Base-by-base conservation (phyloP, 2,888 invertebrate genomes). In the Rhyacophila evoluta region DNA sequence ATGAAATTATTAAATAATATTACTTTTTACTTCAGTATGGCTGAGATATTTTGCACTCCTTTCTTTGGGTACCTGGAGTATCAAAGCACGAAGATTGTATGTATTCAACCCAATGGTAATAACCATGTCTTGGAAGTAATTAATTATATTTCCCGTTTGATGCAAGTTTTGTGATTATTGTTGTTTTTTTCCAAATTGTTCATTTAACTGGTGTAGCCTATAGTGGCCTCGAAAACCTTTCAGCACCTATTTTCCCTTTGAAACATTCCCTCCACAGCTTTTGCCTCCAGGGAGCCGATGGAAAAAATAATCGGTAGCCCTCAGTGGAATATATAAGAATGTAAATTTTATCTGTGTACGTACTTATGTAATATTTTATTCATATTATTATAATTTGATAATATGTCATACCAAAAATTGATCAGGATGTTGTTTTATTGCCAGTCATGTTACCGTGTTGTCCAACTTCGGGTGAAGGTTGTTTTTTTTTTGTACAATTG, bases 181-280 rank as follows among this genome's bases (percentile, higher is more conserved):
- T 19, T 19, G 19, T 55, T 5, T 12, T 12, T 55, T 55, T 55
- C 19, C 10, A 19, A 55, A 15, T 8, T 8, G 10, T 25, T 6
- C 1, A 8, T 55, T 25, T 25, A 55, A 19, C 19, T 10, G 29
- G 29, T 33, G 29, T 33, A 33, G 29, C 6, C 10, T 19, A 55
- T 19, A 8, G 19, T 8, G 55, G 55, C 55, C 15, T 10, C 55
- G 10, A 19, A 8, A 19, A 19, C 55, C 15, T 10, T 19, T 55
- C 19, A 19, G 55, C 55, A 55, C 19, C 19, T 55, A 6, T 55
- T 55, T 55, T 55, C 55, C 55, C n/a, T n/a, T 55, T 8, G 25
- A 55, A 55, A 55, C 55, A 55, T 55, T 55, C 55, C 55, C 55
- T 55, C 55, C 55, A 55, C 55, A 55, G 55, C 25, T 19, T 55